phyloP scores from a whole-genome alignment of 2,888 invertebrate species.

The Girardia tigrina region DNA sequence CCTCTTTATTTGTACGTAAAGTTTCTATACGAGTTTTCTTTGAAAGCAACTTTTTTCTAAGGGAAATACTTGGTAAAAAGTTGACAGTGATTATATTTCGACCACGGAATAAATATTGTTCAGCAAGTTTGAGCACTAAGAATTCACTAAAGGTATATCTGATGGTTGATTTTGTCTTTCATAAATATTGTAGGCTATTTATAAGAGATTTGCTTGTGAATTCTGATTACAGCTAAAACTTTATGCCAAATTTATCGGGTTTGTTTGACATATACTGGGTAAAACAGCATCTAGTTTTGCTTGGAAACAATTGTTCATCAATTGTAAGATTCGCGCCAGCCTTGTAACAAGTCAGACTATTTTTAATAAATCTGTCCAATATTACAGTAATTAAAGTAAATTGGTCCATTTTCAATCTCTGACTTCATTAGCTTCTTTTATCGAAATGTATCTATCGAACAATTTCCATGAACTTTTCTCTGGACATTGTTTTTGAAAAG shows the following conservation, averaged over 20 bases:
- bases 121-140: neutral
- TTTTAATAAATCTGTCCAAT: too few species aligned
- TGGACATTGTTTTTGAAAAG: neutral
- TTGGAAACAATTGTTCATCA: too few species aligned
- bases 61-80: neutral
- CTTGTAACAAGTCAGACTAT: too few species aligned
- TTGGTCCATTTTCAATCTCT: neutral
- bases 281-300: neutral
- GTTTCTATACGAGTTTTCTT: neutral
- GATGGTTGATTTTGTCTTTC: neutral
- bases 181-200: slow-evolving; percentile 1
- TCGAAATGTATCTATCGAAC: neutral
- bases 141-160: neutral
- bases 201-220: slow-evolving; percentile 6
- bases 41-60: neutral
- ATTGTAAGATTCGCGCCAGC: neutral
- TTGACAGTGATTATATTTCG: neutral
- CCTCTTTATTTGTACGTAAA: neutral
- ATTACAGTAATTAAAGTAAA: too few species aligned
- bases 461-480: neutral
- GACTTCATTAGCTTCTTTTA: neutral
- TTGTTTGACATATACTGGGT: neutral
- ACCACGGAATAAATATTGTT: slow-evolving; percentile 8
- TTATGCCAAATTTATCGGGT: neutral
- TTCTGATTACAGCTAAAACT: neutral